These are phyloP conservation scores for Molossus molossus DNA, from an alignment of 2,797 vertebrate genomes.

Conservation along the genomic window DNA sequence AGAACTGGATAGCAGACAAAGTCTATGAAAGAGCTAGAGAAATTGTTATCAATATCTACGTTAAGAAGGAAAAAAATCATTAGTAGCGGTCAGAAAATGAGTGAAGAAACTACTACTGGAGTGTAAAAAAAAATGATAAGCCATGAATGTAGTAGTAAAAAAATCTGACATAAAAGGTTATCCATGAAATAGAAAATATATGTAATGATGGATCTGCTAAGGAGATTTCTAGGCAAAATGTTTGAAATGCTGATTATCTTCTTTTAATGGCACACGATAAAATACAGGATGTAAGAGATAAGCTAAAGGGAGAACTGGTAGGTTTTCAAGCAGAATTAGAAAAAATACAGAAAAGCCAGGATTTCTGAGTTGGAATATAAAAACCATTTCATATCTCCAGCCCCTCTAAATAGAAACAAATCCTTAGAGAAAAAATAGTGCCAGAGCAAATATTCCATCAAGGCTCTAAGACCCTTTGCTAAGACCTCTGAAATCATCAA, in stretches of 20 bases:
- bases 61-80: neutral
- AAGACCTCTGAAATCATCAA: neutral
- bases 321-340: neutral
- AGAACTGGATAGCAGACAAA: neutral
- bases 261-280: neutral
- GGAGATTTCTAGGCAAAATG: neutral
- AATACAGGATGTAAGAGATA: neutral
- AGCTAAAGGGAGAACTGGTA: neutral
- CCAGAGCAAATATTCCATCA: neutral
- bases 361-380: neutral
- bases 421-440: neutral
- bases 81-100: neutral
- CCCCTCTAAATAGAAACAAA: neutral
- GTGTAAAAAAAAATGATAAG: neutral
- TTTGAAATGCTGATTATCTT: neutral
- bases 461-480: neutral
- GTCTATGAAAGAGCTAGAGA: neutral
- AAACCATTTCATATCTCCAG: neutral
- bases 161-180: neutral
- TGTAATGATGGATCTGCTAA: neutral
- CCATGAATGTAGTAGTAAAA: neutral
- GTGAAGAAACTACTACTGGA: neutral
- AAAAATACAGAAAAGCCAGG: constrained; percentile 1
- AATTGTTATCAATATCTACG: neutral
- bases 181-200: neutral